Evolutionary conservation across 2,113 vertebrate species (phyloP), one percentile per base, ranked within the genome.

Genomic region (Dolichallabes microphthalmus): DNA sequence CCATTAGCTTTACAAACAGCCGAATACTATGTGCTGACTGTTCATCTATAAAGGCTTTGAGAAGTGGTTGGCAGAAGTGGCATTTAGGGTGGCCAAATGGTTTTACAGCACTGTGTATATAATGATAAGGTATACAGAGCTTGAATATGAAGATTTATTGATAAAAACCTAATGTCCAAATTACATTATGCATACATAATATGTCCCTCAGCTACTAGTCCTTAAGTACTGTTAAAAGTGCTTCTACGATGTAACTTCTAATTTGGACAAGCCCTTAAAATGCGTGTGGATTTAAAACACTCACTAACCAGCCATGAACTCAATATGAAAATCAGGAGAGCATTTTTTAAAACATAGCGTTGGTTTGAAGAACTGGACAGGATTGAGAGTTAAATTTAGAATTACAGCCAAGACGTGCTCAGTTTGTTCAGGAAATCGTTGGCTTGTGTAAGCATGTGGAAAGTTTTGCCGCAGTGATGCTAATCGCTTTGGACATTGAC

Each of bases 401-500:
- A 58, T 75, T 73, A 82, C 63, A 2, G 53, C 55, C n/a, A 86
- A 78, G 78, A 63, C 45, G 52, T 71, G 66, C 55, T 61, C 64
- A 63, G 77, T 60, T 73, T 80, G 82, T 63, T 80, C 85, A 86
- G 68, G 68, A 86, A 74, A 27, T 73, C 68, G 55, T 57, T 80
- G 84, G 77, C 76, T 79, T 74, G 66, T 61, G 66, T 60, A 60
- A 86, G 84, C 66, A 73, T 85, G 84, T 86, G 84, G 84, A 86
- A 86, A 86, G 15, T 63, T 30, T 71, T 20, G 66, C 66, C n/a
- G 8, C 9, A 57, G 3, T 86, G 85, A 86, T 81, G 85, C 39
- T 86, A 86, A 86, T 86, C 53, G 22, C 58, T 86, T n/a, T 32
- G 78, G 89, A 90, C 90, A 45, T 86, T 88, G 85, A 92, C 90